phyloP scores from a whole-genome alignment of 2,888 invertebrate genomes.

The Leptopilina syphax region DNA sequence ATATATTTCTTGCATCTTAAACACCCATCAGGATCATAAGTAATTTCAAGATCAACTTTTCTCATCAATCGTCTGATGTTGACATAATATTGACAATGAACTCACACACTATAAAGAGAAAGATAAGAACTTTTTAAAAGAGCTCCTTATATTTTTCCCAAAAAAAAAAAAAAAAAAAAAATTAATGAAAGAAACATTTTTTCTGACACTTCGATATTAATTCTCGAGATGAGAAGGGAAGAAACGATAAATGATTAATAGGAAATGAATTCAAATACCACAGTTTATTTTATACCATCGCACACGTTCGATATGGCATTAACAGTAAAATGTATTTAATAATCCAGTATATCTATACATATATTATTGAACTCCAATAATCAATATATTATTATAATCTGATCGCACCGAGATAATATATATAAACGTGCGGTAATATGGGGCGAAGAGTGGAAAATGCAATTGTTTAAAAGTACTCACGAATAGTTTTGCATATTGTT shows the following conservation, averaged over 20 bases:
- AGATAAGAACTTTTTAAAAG: neutral
- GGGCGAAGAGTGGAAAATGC: conserved; percentile 13
- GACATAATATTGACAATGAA: conserved; percentile 12
- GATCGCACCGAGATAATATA: no score
- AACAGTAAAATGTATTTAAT: conserved; percentile 2
- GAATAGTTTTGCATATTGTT: conserved; percentile 4
- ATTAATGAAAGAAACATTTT: neutral
- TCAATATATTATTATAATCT: neutral
- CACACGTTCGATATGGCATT: neutral
- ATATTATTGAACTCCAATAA: conserved; percentile 2
- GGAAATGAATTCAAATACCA: neutral
- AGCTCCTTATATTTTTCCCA: neutral
- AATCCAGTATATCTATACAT: neutral
- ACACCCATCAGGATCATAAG: neutral
- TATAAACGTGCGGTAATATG: neutral
- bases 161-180: neutral
- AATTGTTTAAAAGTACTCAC: neutral
- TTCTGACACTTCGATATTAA: neutral
- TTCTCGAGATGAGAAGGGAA: neutral
- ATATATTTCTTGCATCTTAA: no score
- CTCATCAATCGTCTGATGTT: conserved; percentile 15
- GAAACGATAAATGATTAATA: neutral
- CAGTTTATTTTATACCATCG: neutral
- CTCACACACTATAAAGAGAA: no score
- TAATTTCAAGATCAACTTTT: conserved; percentile 3